phyloP scores from a whole-genome alignment of 2,797 vertebrate species.

The Paguma larvata region DNA sequence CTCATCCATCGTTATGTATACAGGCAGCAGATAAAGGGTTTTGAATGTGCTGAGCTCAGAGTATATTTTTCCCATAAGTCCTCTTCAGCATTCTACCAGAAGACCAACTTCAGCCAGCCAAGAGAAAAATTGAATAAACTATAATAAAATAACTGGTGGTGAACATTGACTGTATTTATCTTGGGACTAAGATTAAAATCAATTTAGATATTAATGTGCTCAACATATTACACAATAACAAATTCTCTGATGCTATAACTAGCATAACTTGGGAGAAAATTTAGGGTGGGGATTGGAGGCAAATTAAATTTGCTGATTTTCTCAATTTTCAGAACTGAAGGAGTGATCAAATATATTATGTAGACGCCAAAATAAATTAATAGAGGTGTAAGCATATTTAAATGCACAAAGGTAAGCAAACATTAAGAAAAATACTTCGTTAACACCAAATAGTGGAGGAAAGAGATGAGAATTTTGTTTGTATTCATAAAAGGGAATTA shows the following conservation, averaged over 20 bases:
- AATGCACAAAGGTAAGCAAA: not conserved
- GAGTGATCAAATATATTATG: not conserved
- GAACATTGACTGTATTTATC: not conserved
- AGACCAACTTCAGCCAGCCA: conserved; percentile 17
- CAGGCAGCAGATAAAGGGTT: not conserved
- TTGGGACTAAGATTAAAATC: not conserved
- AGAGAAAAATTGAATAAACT: not conserved
- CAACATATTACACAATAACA: not conserved
- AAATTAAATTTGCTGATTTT: not conserved
- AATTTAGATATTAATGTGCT: not conserved
- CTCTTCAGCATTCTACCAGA: not conserved
- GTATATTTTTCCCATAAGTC: not conserved
- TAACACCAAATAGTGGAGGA: not conserved
- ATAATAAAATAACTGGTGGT: not conserved
- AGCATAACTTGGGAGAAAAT: not conserved
- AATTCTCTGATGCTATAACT: not conserved
- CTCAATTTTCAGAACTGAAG: not conserved
- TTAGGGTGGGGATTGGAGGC: not conserved
- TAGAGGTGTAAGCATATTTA: not conserved
- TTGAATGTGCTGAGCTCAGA: not conserved
- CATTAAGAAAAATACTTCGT: not conserved
- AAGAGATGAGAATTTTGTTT: conserved; percentile 8
- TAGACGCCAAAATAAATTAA: conserved; percentile 41
- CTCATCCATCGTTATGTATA: not conserved
- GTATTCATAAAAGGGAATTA: not conserved